Evolutionary conservation across 2,113 vertebrate genomes (phyloP), one percentile per base, ranked within the genome.

Genomic region (Formicarius rufipectus): DNA sequence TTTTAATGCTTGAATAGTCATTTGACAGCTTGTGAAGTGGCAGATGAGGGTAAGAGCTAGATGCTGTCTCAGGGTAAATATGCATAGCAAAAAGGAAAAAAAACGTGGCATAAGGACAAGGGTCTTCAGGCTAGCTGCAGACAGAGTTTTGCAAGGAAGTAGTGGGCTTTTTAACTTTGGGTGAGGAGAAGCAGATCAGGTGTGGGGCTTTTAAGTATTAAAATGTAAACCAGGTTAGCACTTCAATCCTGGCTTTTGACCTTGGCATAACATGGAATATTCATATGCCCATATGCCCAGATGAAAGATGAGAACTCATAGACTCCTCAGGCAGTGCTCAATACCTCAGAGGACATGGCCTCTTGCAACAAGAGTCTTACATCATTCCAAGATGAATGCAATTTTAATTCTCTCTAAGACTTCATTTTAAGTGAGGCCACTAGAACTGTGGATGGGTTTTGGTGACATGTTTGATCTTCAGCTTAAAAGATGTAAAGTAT

Each of bases 21-120:
- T 92, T 97, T 95, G 94, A 96, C 94, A 95, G 86, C 73, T 92
- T 72, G 30, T 28, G 73, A 89, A 87, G 80, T 89, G 86, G 89
- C 89, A 95, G 86, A 93, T 87, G 89, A 93, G 84, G 76, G 93
- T 89, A 91, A 91, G 89, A 95, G 93, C 68, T 96, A 47, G 79
- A 81, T 87, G 91, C 84, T 95, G 68, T 95, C 80, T 87, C n/a
- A 60, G 91, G 69, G 69, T 96, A 92, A 93, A 93, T 87, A 96
- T 44, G 39, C 56, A 72, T n/a, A 52, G 52, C 50, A 89, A 76
- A 35, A 84, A 86, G 20, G 7, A 50, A 50, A 25, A 80, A 75
- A 90, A 79, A 50, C 47, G 73, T 56, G 68, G 45, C n/a, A 3
- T 55, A 42, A 92, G 75, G 73, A 92, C 91, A 75, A 35, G 50